Evolutionary conservation across 64 coral and sea anemone genomes (phyloP).

Genomic region (Anthopleura sola): DNA sequence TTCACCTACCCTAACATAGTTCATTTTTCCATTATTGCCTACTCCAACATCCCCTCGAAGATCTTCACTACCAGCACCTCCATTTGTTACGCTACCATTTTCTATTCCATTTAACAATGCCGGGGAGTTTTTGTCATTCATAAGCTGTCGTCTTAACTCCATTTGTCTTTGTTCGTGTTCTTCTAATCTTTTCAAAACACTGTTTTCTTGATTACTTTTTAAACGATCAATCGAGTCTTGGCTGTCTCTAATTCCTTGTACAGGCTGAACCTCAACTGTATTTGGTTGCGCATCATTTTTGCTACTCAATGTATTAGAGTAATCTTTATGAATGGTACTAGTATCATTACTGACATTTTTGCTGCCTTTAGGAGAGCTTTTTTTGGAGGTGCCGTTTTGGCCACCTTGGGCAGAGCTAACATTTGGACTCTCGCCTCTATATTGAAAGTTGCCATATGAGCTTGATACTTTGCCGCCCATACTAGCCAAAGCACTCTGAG

Average conservation of each 20-base stretch:
- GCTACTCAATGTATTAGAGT: background rate
- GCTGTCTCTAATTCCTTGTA: background rate
- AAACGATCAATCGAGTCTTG: conserved; percentile 38
- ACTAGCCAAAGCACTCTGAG: background rate
- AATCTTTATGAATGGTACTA: background rate
- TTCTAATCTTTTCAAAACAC: conserved; percentile 66
- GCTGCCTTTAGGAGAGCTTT: background rate
- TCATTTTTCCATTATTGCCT: background rate
- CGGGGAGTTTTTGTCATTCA: background rate
- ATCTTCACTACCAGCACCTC: background rate
- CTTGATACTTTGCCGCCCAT: conserved; percentile 51
- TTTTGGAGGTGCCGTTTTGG: background rate
- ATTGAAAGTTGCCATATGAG: conserved; percentile 75
- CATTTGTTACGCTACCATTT: background rate
- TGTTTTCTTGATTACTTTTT: conserved; percentile 67
- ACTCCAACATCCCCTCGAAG: background rate
- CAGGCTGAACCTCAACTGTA: background rate
- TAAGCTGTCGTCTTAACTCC: conserved; percentile 59
- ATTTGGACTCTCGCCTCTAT: background rate
- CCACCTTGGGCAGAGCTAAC: background rate
- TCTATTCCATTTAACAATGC: background rate
- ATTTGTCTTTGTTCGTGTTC: conserved; percentile 56
- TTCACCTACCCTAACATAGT: background rate
- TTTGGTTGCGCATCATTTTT: background rate
- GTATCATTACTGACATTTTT: background rate